Evolutionary conservation across 2,797 vertebrate species (phyloP).

Genomic region (Tangara arthus): DNA sequence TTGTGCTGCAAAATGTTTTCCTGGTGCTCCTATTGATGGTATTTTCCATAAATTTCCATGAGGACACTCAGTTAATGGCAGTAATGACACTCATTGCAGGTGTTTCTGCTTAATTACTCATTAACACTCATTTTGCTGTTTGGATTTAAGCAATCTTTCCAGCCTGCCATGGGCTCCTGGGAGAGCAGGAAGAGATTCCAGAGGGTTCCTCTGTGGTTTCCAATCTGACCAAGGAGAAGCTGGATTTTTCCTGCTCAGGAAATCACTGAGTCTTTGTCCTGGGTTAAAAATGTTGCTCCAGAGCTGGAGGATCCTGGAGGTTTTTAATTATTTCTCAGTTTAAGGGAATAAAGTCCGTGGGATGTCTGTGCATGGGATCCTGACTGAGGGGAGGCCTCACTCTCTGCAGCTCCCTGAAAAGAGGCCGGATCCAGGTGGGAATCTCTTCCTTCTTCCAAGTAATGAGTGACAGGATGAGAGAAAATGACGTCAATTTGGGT

Average conservation of each 20-base stretch:
- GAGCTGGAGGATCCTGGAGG: neutral
- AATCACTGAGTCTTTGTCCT: neutral
- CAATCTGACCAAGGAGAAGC: neutral
- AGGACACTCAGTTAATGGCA: neutral
- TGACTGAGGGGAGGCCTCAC: too few relatives aligned
- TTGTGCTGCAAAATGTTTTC: neutral
- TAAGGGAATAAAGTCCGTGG: neutral
- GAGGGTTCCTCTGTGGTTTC: neutral
- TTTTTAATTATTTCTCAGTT: neutral
- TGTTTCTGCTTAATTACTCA: slow-evolving; percentile 49
- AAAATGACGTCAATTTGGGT: rapidly evolving
- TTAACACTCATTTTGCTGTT: slow-evolving; percentile 14
- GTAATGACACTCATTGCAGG: slow-evolving; percentile 15
- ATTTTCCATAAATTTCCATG: neutral
- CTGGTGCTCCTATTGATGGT: neutral
- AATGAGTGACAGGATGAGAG: neutral
- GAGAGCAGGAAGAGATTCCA: neutral
- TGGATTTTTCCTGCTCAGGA: neutral
- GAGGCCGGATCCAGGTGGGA: neutral
- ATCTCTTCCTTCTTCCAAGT: rapidly evolving
- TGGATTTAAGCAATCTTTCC: neutral
- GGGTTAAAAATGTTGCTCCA: neutral
- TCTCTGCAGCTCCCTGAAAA: neutral
- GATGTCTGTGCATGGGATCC: neutral
- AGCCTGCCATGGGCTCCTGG: neutral